These are phyloP conservation scores for Zosterops borbonicus DNA, from an alignment of 2,113 vertebrate genomes.

Conservation along the genomic window DNA sequence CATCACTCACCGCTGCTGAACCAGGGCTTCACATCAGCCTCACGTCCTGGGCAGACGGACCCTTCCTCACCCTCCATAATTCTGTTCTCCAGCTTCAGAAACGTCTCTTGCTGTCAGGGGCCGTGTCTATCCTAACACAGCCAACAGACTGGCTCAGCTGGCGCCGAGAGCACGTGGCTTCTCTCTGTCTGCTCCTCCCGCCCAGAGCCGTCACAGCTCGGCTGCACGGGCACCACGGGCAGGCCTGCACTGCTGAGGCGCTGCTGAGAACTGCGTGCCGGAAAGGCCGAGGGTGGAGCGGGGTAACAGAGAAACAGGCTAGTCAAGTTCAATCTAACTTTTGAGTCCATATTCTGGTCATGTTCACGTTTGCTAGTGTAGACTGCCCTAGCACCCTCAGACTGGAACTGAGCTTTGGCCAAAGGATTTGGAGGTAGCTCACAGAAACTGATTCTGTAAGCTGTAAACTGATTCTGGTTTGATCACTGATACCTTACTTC, in stretches of 20 bases:
- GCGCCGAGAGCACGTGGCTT: neutral
- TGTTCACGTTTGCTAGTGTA: neutral
- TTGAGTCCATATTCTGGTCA: neutral
- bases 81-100: neutral
- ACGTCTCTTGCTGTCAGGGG: neutral
- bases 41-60: neutral
- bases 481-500: neutral
- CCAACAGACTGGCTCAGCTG: neutral
- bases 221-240: no score
- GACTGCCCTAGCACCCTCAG: neutral
- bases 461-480: neutral
- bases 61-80: neutral
- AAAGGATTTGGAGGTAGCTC: neutral
- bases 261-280: neutral
- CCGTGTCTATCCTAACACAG: accelerated
- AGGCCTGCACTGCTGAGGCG: neutral
- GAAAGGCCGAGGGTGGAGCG: neutral
- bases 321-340: neutral
- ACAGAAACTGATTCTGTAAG: neutral
- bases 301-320: neutral
- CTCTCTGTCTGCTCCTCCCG: no score
- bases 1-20: accelerated
- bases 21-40: accelerated
- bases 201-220: neutral
- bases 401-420: neutral